phyloP scores from a whole-genome alignment of 1,140 invertebrate genomes.

The Aphelinus atriplicis region DNA sequence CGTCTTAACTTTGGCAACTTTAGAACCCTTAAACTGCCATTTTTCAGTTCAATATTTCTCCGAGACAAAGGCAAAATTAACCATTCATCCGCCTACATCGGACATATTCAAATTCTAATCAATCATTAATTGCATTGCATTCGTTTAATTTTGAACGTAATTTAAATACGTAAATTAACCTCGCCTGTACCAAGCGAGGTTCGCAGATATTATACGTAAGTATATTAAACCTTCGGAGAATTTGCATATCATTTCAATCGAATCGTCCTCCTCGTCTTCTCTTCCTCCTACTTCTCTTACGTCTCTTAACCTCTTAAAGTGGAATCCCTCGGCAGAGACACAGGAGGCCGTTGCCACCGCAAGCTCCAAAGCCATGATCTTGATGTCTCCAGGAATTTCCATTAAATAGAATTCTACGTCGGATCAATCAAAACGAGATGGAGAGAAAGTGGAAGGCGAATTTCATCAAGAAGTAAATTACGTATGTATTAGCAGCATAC shows the following conservation, averaged over 20 bases:
- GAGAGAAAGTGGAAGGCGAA: slow-evolving; percentile 8
- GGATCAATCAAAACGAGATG: too few relatives aligned
- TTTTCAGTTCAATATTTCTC: not conserved
- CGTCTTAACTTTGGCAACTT: too few relatives aligned
- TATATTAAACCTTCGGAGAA: slow-evolving; percentile 23
- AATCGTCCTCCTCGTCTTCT: slow-evolving; percentile 8
- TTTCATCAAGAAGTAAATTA: slow-evolving; percentile 31
- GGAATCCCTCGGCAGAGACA: slow-evolving; percentile 10
- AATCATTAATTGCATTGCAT: too few relatives aligned
- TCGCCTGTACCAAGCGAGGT: not conserved
- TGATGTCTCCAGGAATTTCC: slow-evolving; percentile 34
- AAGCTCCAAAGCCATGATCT: slow-evolving; percentile 33
- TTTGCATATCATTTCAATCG: slow-evolving; percentile 36
- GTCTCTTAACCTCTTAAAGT: slow-evolving; percentile 12
- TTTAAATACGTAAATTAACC: slow-evolving; percentile 21
- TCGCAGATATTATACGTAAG: not conserved
- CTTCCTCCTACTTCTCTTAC: not conserved
- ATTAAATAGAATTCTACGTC: slow-evolving; percentile 28
- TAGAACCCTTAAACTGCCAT: too few relatives aligned
- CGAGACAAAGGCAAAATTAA: not conserved
- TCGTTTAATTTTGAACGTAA: too few relatives aligned
- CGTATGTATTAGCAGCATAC: too few relatives aligned
- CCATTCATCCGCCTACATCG: not conserved
- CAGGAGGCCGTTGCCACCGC: not conserved
- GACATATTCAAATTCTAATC: too few relatives aligned